Evolutionary conservation across 1,140 invertebrate species (phyloP), one percentile per base, ranked within the genome.

Genomic region (Argopecten irradians): DNA sequence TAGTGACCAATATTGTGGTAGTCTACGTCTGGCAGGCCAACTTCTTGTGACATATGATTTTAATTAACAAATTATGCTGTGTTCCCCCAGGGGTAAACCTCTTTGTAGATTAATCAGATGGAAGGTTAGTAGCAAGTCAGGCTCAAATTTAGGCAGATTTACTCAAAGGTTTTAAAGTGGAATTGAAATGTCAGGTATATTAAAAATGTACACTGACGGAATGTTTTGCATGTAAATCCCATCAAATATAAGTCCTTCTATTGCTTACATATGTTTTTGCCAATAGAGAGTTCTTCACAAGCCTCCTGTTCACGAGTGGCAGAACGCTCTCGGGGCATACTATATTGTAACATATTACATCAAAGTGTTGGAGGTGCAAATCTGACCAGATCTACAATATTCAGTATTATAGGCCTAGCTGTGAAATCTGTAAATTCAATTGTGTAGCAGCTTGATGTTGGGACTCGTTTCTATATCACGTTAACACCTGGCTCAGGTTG

Each of bases 51-150:
- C 55, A 71, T 71, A 71, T 71, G 55, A 71, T 71, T 71, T 71
- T 71, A 71, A 71, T 71, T 71, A 71, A 71, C 55, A 71, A 71
- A 71, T 71, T 28, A n/a, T 16, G n/a, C 55, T 71, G 55, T 71
- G 55, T 5, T 71, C 22, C 55, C 22, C 28, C 22, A 71, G n/a
- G 55, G 1, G 14, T 71, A 71, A 71, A 71, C 55, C 22, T 71
- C 55, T 71, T 71, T 71, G 55, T 71, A 28, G 55, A 71, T n/a
- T 71, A 71, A 71, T 71, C 22, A 71, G 55, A 71, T 71, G 55
- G 55, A 71, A 71, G n/a, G 28, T 71, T 71, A 71, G 8, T 5
- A 71, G 7, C 1, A n/a, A 71, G 22, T n/a, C n/a, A 11, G n/a
- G 7, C 55, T 28, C 55, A 28, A 71, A 71, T n/a, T 71, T n/a